These are phyloP conservation scores for Falco peregrinus DNA, from an alignment of 2,797 vertebrate genomes.

Conservation along the genomic window DNA sequence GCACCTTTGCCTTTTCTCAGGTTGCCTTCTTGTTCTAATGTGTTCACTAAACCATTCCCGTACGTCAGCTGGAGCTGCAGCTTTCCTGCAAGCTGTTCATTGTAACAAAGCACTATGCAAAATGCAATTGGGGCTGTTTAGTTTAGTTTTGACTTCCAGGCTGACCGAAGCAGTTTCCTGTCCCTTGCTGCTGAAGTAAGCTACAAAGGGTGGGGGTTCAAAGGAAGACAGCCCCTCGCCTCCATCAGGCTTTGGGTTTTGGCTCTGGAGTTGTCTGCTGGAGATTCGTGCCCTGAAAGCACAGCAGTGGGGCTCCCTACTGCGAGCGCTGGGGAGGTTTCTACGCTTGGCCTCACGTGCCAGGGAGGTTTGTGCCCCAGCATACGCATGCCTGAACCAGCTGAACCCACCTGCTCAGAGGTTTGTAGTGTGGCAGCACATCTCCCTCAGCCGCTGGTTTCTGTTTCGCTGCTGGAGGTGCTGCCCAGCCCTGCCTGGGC, in stretches of 20 bases:
- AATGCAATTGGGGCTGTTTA: not conserved
- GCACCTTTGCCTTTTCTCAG: not conserved
- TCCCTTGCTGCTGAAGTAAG: not conserved
- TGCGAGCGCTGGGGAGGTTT: not conserved
- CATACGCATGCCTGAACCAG: not conserved
- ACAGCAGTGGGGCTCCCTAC: not conserved
- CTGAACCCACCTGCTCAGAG: not conserved
- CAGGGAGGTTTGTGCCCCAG: rapidly evolving
- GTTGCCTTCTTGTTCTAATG: not conserved
- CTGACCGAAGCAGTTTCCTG: not conserved
- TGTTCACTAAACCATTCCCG: not conserved
- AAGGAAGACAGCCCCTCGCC: not conserved
- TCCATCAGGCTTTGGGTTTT: not conserved
- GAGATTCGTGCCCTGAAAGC: not conserved
- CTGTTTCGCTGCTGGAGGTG: not conserved
- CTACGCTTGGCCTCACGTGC: not conserved
- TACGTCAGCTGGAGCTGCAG: not conserved
- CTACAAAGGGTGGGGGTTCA: not conserved
- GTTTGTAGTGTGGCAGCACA: not conserved
- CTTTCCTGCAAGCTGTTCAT: not conserved
- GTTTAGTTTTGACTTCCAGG: constrained; percentile 8
- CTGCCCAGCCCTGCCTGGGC: not conserved
- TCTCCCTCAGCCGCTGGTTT: not conserved
- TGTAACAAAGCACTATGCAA: not conserved
- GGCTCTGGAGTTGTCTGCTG: not conserved